Percentiles rank a stretch among this genome's conserved stretches.
Evolutionary conservation across 1,140 invertebrate species (phyloP).

Genomic region (Eubasilissa regina): DNA sequence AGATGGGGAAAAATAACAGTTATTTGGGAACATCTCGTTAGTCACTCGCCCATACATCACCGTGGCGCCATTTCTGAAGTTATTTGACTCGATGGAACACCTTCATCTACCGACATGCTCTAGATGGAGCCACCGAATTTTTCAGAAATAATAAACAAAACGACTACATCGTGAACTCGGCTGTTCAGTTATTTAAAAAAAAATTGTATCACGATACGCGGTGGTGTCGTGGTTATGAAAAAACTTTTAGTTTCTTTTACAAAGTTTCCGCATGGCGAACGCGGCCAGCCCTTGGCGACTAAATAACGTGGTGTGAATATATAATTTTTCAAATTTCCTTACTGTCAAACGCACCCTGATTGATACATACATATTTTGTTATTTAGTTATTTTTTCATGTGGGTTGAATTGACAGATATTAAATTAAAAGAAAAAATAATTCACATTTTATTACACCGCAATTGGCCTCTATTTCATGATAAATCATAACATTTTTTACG

Average conservation of each 20-base stretch:
- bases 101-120: too few relatives aligned
- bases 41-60: constrained; percentile 49
- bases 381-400: constrained; percentile 12
- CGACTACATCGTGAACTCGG: too few relatives aligned
- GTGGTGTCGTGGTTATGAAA: constrained; percentile 24
- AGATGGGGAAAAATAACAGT: constrained; percentile 53
- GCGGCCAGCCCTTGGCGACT: not conserved
- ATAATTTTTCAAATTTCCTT: constrained; percentile 58
- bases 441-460: not conserved
- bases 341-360: constrained; percentile 55
- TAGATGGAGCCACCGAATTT: too few relatives aligned
- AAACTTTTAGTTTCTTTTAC: constrained; percentile 25
- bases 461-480: too few relatives aligned
- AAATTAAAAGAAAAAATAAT: not conserved
- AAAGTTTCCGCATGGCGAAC: constrained; percentile 23
- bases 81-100: not conserved
- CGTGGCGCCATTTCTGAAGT: constrained; percentile 7
- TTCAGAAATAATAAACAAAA: too few relatives aligned
- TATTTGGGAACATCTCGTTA: constrained; percentile 52
- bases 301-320: constrained; percentile 50
- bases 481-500: too few relatives aligned
- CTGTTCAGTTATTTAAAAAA: too few relatives aligned
- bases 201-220: not conserved
- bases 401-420: not conserved
- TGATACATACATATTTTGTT: constrained; percentile 45